Base-by-base conservation (phyloP, 2,113 vertebrate species). In the Lagopus leucura region DNA sequence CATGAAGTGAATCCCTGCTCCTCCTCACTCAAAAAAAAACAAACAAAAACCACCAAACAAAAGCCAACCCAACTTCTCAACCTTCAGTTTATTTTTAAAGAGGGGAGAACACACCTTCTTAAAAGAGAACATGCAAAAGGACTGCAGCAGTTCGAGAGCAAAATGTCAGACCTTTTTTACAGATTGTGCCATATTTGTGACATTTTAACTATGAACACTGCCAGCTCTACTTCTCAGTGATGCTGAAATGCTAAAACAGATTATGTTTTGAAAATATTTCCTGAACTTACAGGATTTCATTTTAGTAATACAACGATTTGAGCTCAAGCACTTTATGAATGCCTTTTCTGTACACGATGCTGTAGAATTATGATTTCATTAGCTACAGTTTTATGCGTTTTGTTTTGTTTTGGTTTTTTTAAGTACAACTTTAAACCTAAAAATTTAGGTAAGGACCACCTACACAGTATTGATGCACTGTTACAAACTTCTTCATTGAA, bases 21-120 rank as follows among this genome's bases (percentile, higher is more conserved):
- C 0, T 2, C 16, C 6, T 4, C 20, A 25, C 3, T 8, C 38
- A 21, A 50, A 42, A 55, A 47, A 36, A 8, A 32, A 5, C 15
- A 6, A 13, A 28, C 27, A 22, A 30, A 28, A 27, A 52, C 8
- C 52, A 50, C 52, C 52, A 54, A 36, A 48, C 16, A n/a, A 10
- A 36, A 16, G 25, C 10, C 11, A 92, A 58, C 6, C 13, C 10
- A 52, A 36, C 22, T 21, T 38, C 24, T 30, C 38, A 73, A 40
- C 55, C 83, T 40, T 60, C 52, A n/a, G 11, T 34, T 86, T 1
- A 20, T 64, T 92, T 86, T 64, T 72, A 11, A 91, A 74, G 24
- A 74, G 11, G 15, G 13, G 5, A 82, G 30, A 90, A 77, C 24
- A 69, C 2, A 11, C 7, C 16, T 75, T 58, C 9, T 50, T 54